Conservation (phyloP, 2,797 vertebrate genomes). For the Fistularia commersonii region DNA sequence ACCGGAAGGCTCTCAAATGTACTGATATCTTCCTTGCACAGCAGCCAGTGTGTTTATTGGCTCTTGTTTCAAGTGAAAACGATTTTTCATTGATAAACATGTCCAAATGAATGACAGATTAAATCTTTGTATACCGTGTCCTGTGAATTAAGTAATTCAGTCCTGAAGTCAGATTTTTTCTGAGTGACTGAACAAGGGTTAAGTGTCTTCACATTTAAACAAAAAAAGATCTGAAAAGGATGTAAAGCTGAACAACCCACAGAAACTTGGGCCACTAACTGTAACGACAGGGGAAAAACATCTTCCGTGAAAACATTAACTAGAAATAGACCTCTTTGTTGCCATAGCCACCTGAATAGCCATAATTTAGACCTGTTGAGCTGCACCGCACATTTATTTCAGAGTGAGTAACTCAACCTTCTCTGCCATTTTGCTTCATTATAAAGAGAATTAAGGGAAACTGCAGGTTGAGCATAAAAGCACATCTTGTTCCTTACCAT, state of each 20-base stretch:
- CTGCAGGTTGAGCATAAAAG: no score
- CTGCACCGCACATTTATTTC: slow-evolving; percentile 23
- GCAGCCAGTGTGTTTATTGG: no score
- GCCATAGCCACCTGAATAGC: slow-evolving; percentile 59
- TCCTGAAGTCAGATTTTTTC: no score
- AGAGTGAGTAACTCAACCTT: not conserved
- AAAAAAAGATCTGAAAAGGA: slow-evolving; percentile 37
- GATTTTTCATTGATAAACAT: no score
- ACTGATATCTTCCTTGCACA: no score
- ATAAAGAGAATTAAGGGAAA: not conserved
- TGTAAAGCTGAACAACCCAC: slow-evolving; percentile 51
- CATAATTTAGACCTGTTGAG: slow-evolving; percentile 39
- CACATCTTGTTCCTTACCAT: no score
- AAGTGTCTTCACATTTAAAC: slow-evolving; percentile 28
- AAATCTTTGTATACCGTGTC: no score
- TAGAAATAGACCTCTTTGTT: slow-evolving; percentile 62
- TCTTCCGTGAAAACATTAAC: slow-evolving; percentile 48
- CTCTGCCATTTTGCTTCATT: slow-evolving; percentile 1
- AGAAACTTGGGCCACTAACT: slow-evolving; percentile 49
- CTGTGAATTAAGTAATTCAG: no score
- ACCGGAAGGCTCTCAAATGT: no score
- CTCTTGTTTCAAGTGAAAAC: no score
- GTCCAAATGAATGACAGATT: no score
- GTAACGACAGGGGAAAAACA: slow-evolving; percentile 57
- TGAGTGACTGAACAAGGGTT: not conserved